Base-by-base conservation (phyloP, 2,888 invertebrate species). In the Aethes cnicana region DNA sequence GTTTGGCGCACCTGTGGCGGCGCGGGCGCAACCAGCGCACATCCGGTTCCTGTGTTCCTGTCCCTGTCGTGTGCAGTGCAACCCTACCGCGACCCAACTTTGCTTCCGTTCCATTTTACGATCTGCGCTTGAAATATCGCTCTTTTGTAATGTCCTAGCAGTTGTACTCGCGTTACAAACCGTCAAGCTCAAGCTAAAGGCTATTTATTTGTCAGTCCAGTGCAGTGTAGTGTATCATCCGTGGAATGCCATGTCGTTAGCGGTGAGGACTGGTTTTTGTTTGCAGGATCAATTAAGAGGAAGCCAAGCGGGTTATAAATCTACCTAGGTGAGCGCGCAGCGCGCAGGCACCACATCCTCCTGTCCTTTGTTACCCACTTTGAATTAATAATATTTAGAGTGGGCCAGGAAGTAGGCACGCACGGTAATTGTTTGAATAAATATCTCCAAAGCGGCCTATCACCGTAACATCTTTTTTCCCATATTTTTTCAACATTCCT, bases 31-130 rank as follows among this genome's bases (percentile, higher is more conserved):
- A 66, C 73, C 67, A 63, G 59, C 70, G 61, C 62, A 74, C 80
- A 83, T 87, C 86, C 88, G 86, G 64, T 88, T 87, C 86, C 87
- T 74, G 80, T 82, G 69, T 76, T 77, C 72, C 76, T 76, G 66
- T 73, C 77, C 68, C 72, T 64, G 46, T 63, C 61, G 53, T 48
- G 53, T 55, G 59, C 59, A 64, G 53, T 55, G 59, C 59, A 64
- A 66, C 68, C 70, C 69, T 67, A 65, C 62, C 59, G 56, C 61
- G 56, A 56, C 54, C 57, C 54, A 53, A 49, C 47, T 47, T 46
- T 60, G 63, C 68, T 68, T 69, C 69, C 69, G 65, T 60, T 59
- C 60, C 35, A 37, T 28, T 49, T 30, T 11, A 14, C 7, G n/a
- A 11, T n/a, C 37, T 16, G 16, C 14, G 20, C 26, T 36, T 21